Percentiles rank a stretch among this genome's conserved stretches.
phyloP scores from a whole-genome alignment of 2,113 vertebrate species.

The Chelonoidis abingdonii region DNA sequence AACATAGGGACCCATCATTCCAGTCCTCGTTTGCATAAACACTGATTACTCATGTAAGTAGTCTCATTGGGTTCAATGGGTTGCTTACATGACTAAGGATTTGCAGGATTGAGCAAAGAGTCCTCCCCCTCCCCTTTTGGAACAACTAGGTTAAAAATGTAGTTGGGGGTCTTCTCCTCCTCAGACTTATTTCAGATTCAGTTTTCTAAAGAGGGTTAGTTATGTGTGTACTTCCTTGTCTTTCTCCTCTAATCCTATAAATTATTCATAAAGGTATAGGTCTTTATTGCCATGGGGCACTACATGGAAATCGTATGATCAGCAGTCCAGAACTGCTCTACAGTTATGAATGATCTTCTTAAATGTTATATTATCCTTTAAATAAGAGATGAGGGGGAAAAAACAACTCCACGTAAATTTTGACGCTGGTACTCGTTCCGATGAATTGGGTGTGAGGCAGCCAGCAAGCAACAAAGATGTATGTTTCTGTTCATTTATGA shows the following conservation, averaged over 20 bases:
- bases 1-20: not conserved
- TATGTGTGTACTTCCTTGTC: not conserved
- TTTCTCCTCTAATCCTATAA: not conserved
- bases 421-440: not conserved
- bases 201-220: slow-evolving; percentile 1
- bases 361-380: not conserved
- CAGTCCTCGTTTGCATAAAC: not conserved
- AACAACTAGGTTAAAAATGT: not conserved
- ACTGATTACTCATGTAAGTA: not conserved
- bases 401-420: not conserved
- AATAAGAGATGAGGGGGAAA: not conserved
- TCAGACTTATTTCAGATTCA: not conserved
- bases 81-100: not conserved
- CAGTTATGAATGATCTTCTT: not conserved
- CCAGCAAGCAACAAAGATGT: not conserved
- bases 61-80: not conserved
- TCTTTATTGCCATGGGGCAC: not conserved
- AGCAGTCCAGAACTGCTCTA: not conserved
- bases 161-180: not conserved
- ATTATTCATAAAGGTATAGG: not conserved
- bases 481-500: not conserved
- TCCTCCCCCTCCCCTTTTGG: not conserved
- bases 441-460: not conserved
- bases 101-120: not conserved
- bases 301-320: not conserved